Conservation (phyloP, 1,140 invertebrate species). For the Oreohelix idahoensis region DNA sequence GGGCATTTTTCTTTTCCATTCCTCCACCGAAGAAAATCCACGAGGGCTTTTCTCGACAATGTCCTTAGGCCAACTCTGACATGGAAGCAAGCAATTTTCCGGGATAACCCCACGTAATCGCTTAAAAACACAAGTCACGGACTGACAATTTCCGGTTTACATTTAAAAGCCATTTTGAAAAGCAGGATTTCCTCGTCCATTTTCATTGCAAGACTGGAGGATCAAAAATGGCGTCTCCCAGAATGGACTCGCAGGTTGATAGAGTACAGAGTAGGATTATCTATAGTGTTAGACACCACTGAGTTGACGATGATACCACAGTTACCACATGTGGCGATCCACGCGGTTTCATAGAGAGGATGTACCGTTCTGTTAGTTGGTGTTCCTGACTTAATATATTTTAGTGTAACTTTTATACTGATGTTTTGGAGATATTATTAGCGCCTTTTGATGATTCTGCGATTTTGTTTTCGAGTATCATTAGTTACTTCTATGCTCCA, state of each 20-base stretch:
- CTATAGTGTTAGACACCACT: neutral
- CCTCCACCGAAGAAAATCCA: neutral
- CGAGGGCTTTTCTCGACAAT: neutral
- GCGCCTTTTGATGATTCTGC: no score
- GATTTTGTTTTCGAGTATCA: no score
- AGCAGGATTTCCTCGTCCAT: neutral
- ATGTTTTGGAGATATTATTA: no score
- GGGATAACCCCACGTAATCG: neutral
- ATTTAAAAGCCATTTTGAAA: constrained; percentile 4
- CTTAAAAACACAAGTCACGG: neutral
- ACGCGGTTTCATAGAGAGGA: no score
- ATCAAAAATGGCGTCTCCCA: neutral
- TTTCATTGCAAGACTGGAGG: neutral
- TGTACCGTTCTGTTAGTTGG: no score
- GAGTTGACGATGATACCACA: no score
- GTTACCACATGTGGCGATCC: no score
- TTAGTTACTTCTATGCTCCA: no score
- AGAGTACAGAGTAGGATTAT: neutral
- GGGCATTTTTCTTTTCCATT: no score
- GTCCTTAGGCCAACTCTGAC: neutral
- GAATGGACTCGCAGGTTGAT: neutral
- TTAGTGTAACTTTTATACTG: no score
- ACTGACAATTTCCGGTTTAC: neutral
- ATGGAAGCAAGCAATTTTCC: constrained; percentile 2
- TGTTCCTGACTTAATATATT: no score